phyloP scores from a whole-genome alignment of 2,113 vertebrate species.

The Podarcis cretensis region DNA sequence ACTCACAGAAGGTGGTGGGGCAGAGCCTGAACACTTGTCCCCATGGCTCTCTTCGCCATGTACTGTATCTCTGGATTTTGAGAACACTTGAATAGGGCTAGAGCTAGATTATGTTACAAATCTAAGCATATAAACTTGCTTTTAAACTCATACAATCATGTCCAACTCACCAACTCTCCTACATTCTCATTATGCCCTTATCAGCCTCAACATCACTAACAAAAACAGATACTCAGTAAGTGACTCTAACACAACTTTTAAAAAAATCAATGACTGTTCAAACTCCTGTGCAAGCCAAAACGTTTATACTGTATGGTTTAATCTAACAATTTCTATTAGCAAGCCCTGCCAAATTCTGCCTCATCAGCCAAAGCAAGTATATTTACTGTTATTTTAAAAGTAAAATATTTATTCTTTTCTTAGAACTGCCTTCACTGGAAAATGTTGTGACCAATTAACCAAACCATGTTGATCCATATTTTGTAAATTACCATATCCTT shows the following conservation, averaged over 20 bases:
- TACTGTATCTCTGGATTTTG: no score
- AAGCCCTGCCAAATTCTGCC: slow-evolving; percentile 56
- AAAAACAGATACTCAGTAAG: slow-evolving; percentile 60
- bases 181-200: slow-evolving; percentile 38
- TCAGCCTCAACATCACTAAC: slow-evolving; percentile 57
- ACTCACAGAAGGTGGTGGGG: not conserved
- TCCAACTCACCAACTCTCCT: not conserved
- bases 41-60: not conserved
- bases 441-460: not conserved
- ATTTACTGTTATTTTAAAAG: slow-evolving; percentile 18
- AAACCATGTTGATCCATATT: slow-evolving; percentile 1
- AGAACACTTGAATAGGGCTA: no score
- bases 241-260: slow-evolving; percentile 61
- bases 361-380: slow-evolving; percentile 17
- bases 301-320: slow-evolving; percentile 45
- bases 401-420: not conserved
- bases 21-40: not conserved
- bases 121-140: not conserved
- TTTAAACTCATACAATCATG: not conserved
- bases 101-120: not conserved
- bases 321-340: slow-evolving; percentile 54
- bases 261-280: slow-evolving; percentile 69
- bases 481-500: slow-evolving; percentile 12
- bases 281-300: slow-evolving; percentile 57
- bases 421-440: slow-evolving; percentile 4